phyloP scores from a whole-genome alignment of 2,113 vertebrate species.

The Antechinus stuartii region DNA sequence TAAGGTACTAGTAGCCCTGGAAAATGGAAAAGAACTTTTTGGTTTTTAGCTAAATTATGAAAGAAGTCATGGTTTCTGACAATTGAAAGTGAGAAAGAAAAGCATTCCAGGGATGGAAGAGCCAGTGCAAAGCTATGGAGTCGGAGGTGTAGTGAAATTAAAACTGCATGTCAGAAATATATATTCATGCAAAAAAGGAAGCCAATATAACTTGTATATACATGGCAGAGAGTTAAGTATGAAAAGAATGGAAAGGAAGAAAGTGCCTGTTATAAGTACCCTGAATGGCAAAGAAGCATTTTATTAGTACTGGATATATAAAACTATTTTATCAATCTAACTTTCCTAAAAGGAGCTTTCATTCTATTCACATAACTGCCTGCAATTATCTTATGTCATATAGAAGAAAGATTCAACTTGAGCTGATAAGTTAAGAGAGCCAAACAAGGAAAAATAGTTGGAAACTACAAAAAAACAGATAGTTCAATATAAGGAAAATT shows the following conservation, averaged over 20 bases:
- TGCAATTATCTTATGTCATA: background rate
- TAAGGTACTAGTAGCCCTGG: background rate
- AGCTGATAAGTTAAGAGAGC: background rate
- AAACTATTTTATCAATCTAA: too few species aligned
- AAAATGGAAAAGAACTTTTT: background rate
- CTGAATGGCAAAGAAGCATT: background rate
- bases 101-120: background rate
- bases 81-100: background rate
- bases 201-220: background rate
- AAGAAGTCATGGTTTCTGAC: background rate
- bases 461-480: background rate
- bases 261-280: background rate
- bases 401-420: background rate
- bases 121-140: background rate
- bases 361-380: background rate
- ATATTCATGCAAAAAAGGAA: background rate
- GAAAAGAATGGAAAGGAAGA: background rate
- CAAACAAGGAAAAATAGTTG: background rate
- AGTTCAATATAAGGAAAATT: background rate
- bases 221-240: background rate
- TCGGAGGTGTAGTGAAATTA: background rate
- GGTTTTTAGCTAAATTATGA: background rate
- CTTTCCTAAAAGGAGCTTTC: too few species aligned
- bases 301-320: background rate
- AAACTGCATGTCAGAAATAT: background rate